These are phyloP conservation scores for Oscheius onirici DNA, from an alignment of 2,888 invertebrate genomes.

Conservation along the genomic window DNA sequence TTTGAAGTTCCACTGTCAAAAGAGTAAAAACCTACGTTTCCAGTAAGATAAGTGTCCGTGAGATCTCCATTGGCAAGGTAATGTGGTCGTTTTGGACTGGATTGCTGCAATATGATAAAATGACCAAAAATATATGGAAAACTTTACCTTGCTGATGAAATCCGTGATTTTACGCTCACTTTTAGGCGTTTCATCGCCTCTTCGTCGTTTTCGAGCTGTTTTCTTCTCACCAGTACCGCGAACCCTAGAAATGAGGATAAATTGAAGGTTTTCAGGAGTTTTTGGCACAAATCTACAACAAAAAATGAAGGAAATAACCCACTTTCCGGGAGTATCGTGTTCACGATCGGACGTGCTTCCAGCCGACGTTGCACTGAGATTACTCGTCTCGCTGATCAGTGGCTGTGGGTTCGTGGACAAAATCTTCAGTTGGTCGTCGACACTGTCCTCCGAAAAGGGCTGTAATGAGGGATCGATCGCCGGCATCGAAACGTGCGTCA, in stretches of 20 bases:
- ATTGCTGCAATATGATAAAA: slow-evolving; percentile 3
- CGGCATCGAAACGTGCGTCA: slow-evolving; percentile 5
- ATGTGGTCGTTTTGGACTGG: slow-evolving; percentile 32
- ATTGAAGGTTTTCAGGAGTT: neutral
- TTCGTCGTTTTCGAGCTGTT: slow-evolving; percentile 43
- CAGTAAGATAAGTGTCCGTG: slow-evolving; percentile 11
- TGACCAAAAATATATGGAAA: neutral
- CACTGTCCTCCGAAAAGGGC: slow-evolving; percentile 34
- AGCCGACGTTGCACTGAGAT: slow-evolving; percentile 52
- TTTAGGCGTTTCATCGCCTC: slow-evolving; percentile 52
- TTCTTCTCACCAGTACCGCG: slow-evolving; percentile 48
- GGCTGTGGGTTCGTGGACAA: slow-evolving; percentile 27
- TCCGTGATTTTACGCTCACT: slow-evolving; percentile 59
- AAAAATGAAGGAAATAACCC: neutral
- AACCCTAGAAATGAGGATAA: neutral
- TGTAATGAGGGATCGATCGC: slow-evolving; percentile 33
- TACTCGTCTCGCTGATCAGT: slow-evolving; percentile 49
- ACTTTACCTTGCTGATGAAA: slow-evolving; percentile 34
- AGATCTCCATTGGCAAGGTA: slow-evolving; percentile 22
- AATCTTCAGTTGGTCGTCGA: slow-evolving; percentile 31
- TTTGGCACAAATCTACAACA: neutral
- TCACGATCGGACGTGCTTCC: slow-evolving; percentile 54
- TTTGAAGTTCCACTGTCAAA: neutral
- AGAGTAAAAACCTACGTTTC: slow-evolving; percentile 9
- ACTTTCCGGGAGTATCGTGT: slow-evolving; percentile 52